A percentile compares a stretch with the other conserved stretches of the same genome.
Conservation (phyloP, 2,797 vertebrate species). For the Glossophaga mutica region DNA sequence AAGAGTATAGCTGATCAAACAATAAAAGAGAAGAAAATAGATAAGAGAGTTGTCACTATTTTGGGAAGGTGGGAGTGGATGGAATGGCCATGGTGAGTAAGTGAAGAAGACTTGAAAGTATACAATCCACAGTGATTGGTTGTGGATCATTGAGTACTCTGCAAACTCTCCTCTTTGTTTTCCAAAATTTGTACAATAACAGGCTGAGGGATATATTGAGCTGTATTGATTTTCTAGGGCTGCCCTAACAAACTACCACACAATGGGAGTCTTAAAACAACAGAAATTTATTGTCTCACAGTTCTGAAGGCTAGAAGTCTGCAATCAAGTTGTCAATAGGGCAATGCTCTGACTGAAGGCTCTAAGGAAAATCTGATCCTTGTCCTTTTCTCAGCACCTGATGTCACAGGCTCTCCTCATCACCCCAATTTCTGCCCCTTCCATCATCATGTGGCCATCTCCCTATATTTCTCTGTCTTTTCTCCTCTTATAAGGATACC, state of each 20-base stretch:
- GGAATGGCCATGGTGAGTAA: not conserved
- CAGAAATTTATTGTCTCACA: not conserved
- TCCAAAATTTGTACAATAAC: not conserved
- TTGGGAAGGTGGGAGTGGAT: not conserved
- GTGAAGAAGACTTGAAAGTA: not conserved
- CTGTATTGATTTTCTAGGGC: not conserved
- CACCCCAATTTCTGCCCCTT: not conserved
- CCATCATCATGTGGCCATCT: accelerated
- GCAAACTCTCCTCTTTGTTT: not conserved
- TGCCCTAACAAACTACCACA: not conserved
- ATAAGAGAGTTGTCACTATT: not conserved
- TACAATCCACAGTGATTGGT: too few relatives aligned
- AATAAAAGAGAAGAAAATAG: not conserved
- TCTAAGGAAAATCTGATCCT: not conserved
- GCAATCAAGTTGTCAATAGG: not conserved
- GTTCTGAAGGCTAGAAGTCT: not conserved
- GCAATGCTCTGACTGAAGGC: not conserved
- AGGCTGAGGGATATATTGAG: not conserved
- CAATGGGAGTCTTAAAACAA: not conserved
- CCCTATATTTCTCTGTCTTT: not conserved
- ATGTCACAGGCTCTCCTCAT: not conserved
- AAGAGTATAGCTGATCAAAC: not conserved
- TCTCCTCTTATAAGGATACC: not conserved
- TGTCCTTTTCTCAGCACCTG: not conserved
- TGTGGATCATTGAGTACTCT: not conserved